Percentiles rank a stretch among this genome's conserved stretches.
Conservation (phyloP, 2,113 vertebrate genomes). For the Phalacrocorax brasilianus region DNA sequence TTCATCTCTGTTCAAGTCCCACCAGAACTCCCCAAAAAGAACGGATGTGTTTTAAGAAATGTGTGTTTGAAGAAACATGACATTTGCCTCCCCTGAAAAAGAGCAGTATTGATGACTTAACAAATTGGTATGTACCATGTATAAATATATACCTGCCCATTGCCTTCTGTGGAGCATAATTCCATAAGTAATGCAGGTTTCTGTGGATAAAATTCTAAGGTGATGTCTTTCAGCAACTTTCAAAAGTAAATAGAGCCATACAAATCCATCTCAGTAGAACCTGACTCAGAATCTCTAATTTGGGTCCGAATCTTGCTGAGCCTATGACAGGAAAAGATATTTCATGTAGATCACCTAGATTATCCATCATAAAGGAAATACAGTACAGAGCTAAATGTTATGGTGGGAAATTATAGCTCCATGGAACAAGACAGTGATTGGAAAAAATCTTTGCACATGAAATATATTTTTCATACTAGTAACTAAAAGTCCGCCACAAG, state of each 20-base stretch:
- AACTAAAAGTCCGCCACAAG: not conserved
- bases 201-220: not conserved
- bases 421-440: not conserved
- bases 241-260: not conserved
- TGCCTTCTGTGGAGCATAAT: not conserved
- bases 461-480: not conserved
- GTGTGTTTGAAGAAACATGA: not conserved
- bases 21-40: not conserved
- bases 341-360: not conserved
- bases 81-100: not conserved
- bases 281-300: not conserved
- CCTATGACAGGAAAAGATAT: not conserved
- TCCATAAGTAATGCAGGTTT: not conserved
- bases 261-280: not conserved
- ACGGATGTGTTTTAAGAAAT: not conserved
- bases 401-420: not conserved
- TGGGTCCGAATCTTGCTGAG: not conserved
- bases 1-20: no score
- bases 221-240: not conserved
- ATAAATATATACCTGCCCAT: not conserved
- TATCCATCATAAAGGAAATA: not conserved
- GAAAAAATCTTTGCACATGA: not conserved
- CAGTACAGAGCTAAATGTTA: not conserved
- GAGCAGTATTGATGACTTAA: not conserved
- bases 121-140: not conserved